phyloP scores from a whole-genome alignment of 2,888 invertebrate genomes.

The Mesorhabditis belari region DNA sequence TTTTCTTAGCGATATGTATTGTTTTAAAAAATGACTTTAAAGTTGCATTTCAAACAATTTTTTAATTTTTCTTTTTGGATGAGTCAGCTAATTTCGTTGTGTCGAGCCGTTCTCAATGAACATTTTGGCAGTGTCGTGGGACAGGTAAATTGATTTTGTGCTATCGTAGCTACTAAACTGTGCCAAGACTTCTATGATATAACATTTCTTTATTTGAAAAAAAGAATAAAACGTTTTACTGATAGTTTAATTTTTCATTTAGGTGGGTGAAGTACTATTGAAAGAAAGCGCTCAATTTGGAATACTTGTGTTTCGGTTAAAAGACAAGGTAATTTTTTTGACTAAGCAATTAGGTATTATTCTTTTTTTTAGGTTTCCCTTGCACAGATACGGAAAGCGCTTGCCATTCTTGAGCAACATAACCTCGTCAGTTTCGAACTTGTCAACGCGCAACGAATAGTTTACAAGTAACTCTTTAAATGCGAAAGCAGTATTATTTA shows the following conservation, averaged over 20 bases:
- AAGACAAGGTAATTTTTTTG: neutral
- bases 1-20: too few species aligned
- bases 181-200: too few species aligned
- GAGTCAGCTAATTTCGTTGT: conserved; percentile 13
- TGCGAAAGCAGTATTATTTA: neutral
- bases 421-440: conserved; percentile 24
- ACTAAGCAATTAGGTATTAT: conserved; percentile 15
- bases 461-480: conserved; percentile 8
- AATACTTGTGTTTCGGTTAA: neutral
- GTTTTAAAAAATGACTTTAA: too few species aligned
- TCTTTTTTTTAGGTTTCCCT: conserved; percentile 4
- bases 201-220: too few species aligned
- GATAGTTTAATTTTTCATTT: neutral
- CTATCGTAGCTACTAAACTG: too few species aligned
- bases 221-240: too few species aligned
- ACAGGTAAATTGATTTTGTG: too few species aligned
- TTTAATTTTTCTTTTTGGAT: neutral
- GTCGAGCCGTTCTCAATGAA: conserved; percentile 37
- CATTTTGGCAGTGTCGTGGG: conserved; percentile 34
- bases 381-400: conserved; percentile 29
- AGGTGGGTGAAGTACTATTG: conserved; percentile 1
- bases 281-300: conserved; percentile 5
- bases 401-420: conserved; percentile 36
- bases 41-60: neutral
- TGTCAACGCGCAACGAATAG: conserved; percentile 9